Conservation (phyloP, 2,888 invertebrate species). For the Agrilus mali region DNA sequence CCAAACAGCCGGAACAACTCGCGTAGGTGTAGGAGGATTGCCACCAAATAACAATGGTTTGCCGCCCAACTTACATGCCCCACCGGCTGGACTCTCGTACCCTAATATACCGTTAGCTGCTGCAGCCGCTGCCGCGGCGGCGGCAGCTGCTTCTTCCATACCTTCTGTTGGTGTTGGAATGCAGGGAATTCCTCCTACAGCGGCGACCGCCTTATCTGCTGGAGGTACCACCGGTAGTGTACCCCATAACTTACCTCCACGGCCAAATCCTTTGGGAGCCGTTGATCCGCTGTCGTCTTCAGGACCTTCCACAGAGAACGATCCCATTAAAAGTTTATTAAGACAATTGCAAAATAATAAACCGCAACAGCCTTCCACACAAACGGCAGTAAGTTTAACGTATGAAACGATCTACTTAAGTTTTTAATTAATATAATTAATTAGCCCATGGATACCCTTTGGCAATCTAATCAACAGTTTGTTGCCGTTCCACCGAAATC, state of each 20-base stretch:
- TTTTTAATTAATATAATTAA: conserved; percentile 8
- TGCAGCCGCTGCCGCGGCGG: too few species aligned
- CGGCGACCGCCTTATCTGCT: not conserved
- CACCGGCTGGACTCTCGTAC: conserved; percentile 6
- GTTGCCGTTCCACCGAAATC: conserved; percentile 15
- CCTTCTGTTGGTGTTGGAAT: conserved; percentile 5
- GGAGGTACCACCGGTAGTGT: conserved; percentile 5
- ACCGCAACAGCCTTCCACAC: conserved; percentile 14
- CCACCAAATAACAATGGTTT: conserved; percentile 11
- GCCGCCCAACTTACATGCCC: conserved; percentile 6
- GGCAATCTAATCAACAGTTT: conserved; percentile 28
- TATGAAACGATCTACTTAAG: not conserved
- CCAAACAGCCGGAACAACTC: conserved; percentile 16
- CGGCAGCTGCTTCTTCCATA: too few species aligned
- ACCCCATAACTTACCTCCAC: conserved; percentile 10
- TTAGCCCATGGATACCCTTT: conserved; percentile 21
- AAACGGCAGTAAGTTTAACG: too few species aligned
- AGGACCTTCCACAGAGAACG: conserved; percentile 23
- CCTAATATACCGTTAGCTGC: too few species aligned
- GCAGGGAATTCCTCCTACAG: conserved; percentile 1
- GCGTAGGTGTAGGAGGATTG: conserved; percentile 7
- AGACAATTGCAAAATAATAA: conserved; percentile 35
- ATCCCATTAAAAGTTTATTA: conserved; percentile 38
- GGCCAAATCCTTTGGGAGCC: conserved; percentile 18
- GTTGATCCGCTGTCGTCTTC: conserved; percentile 13